Conservation (phyloP, 2,113 vertebrate species). For the Vulpes lagopus region DNA sequence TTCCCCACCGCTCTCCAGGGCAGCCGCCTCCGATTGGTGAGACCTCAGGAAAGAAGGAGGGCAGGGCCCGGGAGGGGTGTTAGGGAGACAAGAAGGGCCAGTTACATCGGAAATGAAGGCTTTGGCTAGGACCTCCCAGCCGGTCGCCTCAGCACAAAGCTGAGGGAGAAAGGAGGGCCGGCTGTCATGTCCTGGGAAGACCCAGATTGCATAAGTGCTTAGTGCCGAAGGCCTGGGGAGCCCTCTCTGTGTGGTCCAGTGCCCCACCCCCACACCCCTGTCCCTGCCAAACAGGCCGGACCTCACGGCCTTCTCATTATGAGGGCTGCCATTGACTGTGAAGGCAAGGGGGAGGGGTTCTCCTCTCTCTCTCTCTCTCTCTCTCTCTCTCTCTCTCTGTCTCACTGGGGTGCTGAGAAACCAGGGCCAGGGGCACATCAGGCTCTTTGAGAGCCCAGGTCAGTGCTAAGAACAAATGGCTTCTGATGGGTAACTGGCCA, state of each 20-base stretch:
- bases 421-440: not conserved
- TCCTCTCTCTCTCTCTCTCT: not conserved
- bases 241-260: not conserved
- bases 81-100: not conserved
- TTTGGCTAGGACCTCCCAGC: not conserved
- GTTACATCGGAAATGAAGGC: not conserved
- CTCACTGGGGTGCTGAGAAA: not conserved
- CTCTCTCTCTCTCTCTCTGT: not conserved
- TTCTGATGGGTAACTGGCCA: not conserved
- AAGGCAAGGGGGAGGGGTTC: not conserved
- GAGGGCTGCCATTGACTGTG: not conserved
- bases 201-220: not conserved
- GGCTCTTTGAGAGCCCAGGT: not conserved
- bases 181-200: not conserved
- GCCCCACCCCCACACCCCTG: not conserved
- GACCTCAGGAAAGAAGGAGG: not conserved
- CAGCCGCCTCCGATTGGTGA: not conserved
- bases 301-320: not conserved
- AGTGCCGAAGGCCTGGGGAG: constrained; percentile 7
- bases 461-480: constrained; percentile 3
- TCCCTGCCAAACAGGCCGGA: not conserved
- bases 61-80: not conserved
- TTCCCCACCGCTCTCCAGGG: not conserved
- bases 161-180: not conserved
- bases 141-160: not conserved